Base-by-base conservation (phyloP, 2,797 vertebrate genomes). In the Columba guinea region DNA sequence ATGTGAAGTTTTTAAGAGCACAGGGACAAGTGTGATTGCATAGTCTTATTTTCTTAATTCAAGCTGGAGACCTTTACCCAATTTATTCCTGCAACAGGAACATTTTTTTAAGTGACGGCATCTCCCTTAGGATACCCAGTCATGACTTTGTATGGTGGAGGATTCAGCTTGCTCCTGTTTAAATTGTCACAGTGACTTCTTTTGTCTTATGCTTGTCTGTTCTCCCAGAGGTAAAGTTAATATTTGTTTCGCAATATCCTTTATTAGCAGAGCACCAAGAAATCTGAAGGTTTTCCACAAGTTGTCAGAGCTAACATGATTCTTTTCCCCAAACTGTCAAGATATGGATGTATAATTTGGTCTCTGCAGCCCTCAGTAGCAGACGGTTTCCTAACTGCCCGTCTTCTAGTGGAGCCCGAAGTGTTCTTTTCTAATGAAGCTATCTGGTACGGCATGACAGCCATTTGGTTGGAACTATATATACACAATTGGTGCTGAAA, bases 401-500 rank as follows among this genome's bases (percentile, higher is more conserved):
- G 49, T 87, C 75, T 91, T 92, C 64, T 53, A 32, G 30, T 20
- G 56, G 56, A 89, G 81, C 71, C 60, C 28, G 32, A 71, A 87
- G 71, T 2, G 2, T 79, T 84, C n/a, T 77, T 46, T 48, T 21
- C 32, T 83, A 69, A 68, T 80, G 84, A 74, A 93, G 24, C 79
- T 81, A 20, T 74, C 51, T 89, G 73, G 23, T 73, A 3, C 32
- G 69, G 46, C 71, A 79, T 86, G 77, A 82, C 88, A 94, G 39
- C 41, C 69, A 5, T 80, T 84, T 87, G 65, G 24, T 55, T 87
- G 78, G n/a, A 69, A 53, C 62, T 87, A 55, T 60, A 53, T 53
- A 41, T 87, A 70, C 51, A 60, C 52, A 93, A 19, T 26, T 53
- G 78, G 51, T 91, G 68, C 60, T 91, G 87, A 78, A 96, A 89